phyloP scores from a whole-genome alignment of 2,888 invertebrate genomes.

The Agrotis clavis region DNA sequence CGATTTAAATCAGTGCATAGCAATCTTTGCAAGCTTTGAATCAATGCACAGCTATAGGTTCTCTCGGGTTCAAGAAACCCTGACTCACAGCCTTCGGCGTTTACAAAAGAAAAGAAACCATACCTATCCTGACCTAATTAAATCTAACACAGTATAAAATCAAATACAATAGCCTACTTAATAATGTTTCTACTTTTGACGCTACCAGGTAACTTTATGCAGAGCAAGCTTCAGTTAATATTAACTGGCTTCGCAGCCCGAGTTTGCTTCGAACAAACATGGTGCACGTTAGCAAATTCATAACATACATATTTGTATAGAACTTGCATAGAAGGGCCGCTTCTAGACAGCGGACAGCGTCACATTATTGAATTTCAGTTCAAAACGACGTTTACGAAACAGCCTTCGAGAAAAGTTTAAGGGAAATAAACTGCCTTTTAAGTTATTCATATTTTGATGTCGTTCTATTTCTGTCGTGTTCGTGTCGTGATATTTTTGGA shows the following conservation, averaged over 20 bases:
- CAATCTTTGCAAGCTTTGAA: no score
- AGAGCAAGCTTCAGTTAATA: slow-evolving; percentile 67
- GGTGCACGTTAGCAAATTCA: slow-evolving; percentile 65
- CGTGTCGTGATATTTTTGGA: slow-evolving; percentile 14
- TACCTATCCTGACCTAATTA: slow-evolving; percentile 14
- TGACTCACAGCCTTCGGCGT: neutral
- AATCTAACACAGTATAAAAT: slow-evolving; percentile 8
- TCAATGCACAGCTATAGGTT: neutral
- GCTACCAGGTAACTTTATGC: slow-evolving; percentile 35
- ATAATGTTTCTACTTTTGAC: slow-evolving; percentile 43
- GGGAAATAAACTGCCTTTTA: slow-evolving; percentile 28
- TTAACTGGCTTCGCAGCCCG: slow-evolving; percentile 65
- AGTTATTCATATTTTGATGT: slow-evolving; percentile 26
- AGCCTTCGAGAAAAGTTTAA: slow-evolving; percentile 34
- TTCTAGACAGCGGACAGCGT: slow-evolving; percentile 57
- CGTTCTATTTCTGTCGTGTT: slow-evolving; percentile 16
- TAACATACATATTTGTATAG: slow-evolving; percentile 38
- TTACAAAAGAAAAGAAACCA: slow-evolving; percentile 3
- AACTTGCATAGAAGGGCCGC: slow-evolving; percentile 26
- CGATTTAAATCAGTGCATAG: no score
- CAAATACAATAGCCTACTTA: slow-evolving; percentile 21
- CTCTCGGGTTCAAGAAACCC: neutral
- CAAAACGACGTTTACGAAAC: slow-evolving; percentile 64
- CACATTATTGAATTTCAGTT: slow-evolving; percentile 76
- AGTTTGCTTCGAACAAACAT: slow-evolving; percentile 74